phyloP scores from a whole-genome alignment of 2,888 invertebrate species.

The Folsomia candida region DNA sequence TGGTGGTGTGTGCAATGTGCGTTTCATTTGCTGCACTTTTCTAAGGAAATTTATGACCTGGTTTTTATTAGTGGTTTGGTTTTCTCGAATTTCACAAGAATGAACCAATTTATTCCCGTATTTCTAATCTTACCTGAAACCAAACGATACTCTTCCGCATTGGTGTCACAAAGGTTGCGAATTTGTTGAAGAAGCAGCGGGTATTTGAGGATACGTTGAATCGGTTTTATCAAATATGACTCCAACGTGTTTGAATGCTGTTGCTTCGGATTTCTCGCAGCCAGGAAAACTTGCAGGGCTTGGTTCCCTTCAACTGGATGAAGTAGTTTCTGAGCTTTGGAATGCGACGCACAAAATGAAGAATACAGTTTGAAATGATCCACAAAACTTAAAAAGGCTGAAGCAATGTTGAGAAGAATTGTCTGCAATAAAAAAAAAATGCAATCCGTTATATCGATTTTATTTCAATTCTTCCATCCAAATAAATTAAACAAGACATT shows the following conservation, averaged over 20 bases:
- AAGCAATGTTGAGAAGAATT: conserved; percentile 90
- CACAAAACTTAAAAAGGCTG: conserved; percentile 94
- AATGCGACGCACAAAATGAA: conserved; percentile 97
- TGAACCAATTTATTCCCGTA: not conserved
- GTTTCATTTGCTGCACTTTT: too few species aligned
- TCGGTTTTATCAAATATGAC: conserved; percentile 97
- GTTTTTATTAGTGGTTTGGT: too few species aligned
- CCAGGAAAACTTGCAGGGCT: conserved; percentile 90
- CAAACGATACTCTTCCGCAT: conserved; percentile 91
- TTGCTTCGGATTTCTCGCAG: conserved; percentile 90
- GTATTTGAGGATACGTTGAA: conserved; percentile 96
- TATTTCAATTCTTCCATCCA: too few species aligned
- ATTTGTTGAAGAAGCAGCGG: conserved; percentile 91
- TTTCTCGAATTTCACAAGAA: too few species aligned
- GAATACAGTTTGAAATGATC: conserved; percentile 99
- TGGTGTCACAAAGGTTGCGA: conserved; percentile 86
- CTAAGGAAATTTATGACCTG: too few species aligned
- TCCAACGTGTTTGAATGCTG: conserved; percentile 96
- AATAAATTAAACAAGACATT: too few species aligned
- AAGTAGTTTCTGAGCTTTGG: conserved; percentile 96
- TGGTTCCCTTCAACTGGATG: conserved; percentile 98
- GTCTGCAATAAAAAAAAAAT: conserved; percentile 63
- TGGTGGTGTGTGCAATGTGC: too few species aligned
- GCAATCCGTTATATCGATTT: not conserved
- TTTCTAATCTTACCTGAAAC: conserved; percentile 61